phyloP scores from a whole-genome alignment of 1,140 invertebrate genomes.

The Drosophila simulans region DNA sequence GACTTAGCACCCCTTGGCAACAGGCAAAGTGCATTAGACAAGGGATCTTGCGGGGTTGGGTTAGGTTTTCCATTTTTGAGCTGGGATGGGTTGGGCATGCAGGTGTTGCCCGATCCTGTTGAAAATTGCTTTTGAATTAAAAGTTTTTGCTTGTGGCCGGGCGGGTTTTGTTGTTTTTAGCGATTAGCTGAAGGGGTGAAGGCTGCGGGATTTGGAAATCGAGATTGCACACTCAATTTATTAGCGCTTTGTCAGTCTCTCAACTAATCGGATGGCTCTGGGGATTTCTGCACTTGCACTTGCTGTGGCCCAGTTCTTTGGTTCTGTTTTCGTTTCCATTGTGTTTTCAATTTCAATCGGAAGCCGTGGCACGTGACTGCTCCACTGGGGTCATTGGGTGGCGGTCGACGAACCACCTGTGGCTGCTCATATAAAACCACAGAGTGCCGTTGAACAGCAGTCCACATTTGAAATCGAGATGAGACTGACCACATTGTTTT shows the following conservation, averaged over 20 bases:
- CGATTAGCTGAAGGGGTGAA: conserved; percentile 61
- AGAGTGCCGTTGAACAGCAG: conserved; percentile 4
- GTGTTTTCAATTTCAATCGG: conserved; percentile 32
- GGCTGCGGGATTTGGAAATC: neutral
- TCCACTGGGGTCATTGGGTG: conserved; percentile 38
- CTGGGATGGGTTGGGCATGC: conserved; percentile 52
- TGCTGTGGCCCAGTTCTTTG: conserved; percentile 61
- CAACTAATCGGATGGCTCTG: conserved; percentile 26
- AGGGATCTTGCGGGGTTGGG: conserved; percentile 18
- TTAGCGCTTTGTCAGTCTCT: conserved; percentile 62
- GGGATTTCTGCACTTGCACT: conserved; percentile 46
- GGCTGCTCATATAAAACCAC: conserved; percentile 42
- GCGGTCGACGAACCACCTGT: conserved; percentile 37
- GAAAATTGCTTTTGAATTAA: conserved; percentile 69
- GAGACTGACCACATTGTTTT: conserved; percentile 33
- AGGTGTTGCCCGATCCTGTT: conserved; percentile 68
- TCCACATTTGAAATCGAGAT: conserved; percentile 48
- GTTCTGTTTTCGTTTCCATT: conserved; percentile 13
- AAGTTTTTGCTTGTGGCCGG: conserved; percentile 67
- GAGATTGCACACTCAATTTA: conserved; percentile 62
- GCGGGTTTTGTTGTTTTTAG: conserved; percentile 79
- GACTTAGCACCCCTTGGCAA: conserved; percentile 67
- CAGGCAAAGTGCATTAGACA: conserved; percentile 78
- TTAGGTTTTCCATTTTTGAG: neutral
- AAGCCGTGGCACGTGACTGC: conserved; percentile 50